These are phyloP conservation scores for Leptodactylus fallax DNA, from an alignment of 2,797 vertebrate species.

Conservation along the genomic window DNA sequence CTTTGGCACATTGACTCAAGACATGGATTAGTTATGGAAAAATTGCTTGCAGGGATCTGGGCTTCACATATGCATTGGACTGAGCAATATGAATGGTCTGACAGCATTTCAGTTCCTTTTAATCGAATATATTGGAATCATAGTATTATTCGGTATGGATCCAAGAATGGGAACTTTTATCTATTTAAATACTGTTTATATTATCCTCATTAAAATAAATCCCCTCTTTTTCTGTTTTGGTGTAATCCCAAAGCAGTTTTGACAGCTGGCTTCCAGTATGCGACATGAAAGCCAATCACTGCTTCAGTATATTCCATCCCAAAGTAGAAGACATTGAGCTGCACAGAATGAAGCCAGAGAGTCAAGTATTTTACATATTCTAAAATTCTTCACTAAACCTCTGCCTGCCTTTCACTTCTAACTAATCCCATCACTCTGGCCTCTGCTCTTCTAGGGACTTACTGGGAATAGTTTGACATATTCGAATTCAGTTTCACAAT, in stretches of 20 bases:
- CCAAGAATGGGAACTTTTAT: background rate
- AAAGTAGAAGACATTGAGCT: conserved; percentile 5
- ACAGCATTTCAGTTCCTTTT: conserved; percentile 9
- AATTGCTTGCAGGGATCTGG: conserved; percentile 58
- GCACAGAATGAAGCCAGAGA: conserved; percentile 12
- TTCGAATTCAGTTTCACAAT: conserved; percentile 32
- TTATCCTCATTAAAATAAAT: conserved; percentile 44
- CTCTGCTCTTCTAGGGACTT: background rate
- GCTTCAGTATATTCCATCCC: conserved; percentile 1
- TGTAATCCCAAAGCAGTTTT: conserved; percentile 42
- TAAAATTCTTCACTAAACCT: background rate
- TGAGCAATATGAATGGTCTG: background rate
- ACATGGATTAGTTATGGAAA: conserved; percentile 66
- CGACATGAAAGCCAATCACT: conserved; percentile 34
- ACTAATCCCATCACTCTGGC: background rate
- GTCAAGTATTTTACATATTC: conserved; percentile 3
- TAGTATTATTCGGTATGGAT: conserved; percentile 29
- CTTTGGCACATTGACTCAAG: conserved; percentile 64
- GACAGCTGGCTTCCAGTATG: conserved; percentile 41
- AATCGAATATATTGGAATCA: conserved; percentile 32
- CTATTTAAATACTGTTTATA: conserved; percentile 31
- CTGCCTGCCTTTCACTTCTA: background rate
- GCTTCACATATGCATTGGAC: conserved; percentile 1
- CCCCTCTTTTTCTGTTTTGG: conserved; percentile 5
- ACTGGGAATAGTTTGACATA: conserved; percentile 21